Percentiles rank a stretch among this genome's conserved stretches.
phyloP scores from a whole-genome alignment of 2,113 vertebrate species.

The Terrapene triunguis region DNA sequence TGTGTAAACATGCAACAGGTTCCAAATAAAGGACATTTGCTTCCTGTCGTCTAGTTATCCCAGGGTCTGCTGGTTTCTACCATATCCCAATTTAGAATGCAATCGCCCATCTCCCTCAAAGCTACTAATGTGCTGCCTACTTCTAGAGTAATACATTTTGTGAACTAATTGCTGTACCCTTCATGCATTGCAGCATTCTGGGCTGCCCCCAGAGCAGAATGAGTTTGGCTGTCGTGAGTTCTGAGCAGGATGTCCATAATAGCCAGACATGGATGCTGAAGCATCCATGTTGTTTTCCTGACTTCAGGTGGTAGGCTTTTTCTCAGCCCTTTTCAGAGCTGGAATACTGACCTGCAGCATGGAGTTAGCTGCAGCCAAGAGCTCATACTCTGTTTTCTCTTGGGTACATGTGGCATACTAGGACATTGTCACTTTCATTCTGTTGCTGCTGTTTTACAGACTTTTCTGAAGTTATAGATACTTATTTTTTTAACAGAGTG shows the following conservation, averaged over 20 bases:
- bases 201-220: constrained; percentile 18
- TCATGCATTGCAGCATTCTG: constrained; percentile 11
- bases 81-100: background rate
- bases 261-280: background rate
- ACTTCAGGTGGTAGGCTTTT: background rate
- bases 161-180: constrained; percentile 16
- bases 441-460: constrained; percentile 46
- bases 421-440: constrained; percentile 41
- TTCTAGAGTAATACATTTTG: constrained; percentile 9
- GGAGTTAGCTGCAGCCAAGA: background rate
- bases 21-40: constrained; percentile 52
- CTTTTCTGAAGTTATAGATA: constrained; percentile 49
- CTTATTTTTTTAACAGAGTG: constrained; percentile 57
- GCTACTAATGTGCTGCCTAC: constrained; percentile 3
- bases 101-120: constrained; percentile 10
- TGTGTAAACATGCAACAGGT: constrained; percentile 34
- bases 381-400: constrained; percentile 43
- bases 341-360: background rate
- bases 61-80: background rate
- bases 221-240: background rate
- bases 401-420: constrained; percentile 15
- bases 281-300: background rate
- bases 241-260: background rate
- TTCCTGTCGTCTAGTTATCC: background rate
- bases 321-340: constrained; percentile 10